These are phyloP conservation scores for Indicator maculatus DNA, from an alignment of 2,113 vertebrate species.

Conservation along the genomic window DNA sequence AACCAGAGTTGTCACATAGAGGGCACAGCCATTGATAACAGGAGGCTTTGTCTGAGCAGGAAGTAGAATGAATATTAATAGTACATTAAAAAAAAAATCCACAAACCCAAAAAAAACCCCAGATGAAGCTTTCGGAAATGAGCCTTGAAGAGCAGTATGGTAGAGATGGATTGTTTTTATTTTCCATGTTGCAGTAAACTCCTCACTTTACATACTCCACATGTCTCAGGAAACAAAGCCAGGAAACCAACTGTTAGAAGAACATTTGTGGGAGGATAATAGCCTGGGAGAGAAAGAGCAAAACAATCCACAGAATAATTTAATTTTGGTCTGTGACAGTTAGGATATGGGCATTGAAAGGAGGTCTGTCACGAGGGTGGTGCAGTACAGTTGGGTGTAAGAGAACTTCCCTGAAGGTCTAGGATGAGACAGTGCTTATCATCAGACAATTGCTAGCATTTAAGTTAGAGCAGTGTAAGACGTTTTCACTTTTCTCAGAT, in stretches of 20 bases:
- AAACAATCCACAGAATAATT: not conserved
- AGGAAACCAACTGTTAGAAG: not conserved
- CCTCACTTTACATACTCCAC: not conserved
- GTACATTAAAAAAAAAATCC: not conserved
- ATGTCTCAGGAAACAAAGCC: not conserved
- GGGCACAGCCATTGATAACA: not conserved
- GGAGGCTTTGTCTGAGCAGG: not conserved
- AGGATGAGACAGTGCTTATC: fast-evolving
- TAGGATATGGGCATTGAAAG: not conserved
- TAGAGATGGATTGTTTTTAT: not conserved
- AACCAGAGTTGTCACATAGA: not conserved
- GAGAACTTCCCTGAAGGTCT: not conserved
- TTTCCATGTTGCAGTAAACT: not conserved
- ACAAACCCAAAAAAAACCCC: too few species aligned
- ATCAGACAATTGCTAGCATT: not conserved
- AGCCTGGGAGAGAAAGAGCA: not conserved
- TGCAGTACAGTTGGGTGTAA: fast-evolving
- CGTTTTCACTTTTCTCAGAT: not conserved
- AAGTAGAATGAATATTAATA: not conserved
- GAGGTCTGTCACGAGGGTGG: fast-evolving
- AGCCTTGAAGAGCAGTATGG: not conserved
- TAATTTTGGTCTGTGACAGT: not conserved
- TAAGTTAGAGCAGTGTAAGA: not conserved
- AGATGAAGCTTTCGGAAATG: not conserved
- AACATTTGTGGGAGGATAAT: not conserved